Percentiles rank a stretch among this genome's conserved stretches.
These are phyloP conservation scores for Polypterus senegalus DNA, from an alignment of 2,113 vertebrate species.

Conservation along the genomic window DNA sequence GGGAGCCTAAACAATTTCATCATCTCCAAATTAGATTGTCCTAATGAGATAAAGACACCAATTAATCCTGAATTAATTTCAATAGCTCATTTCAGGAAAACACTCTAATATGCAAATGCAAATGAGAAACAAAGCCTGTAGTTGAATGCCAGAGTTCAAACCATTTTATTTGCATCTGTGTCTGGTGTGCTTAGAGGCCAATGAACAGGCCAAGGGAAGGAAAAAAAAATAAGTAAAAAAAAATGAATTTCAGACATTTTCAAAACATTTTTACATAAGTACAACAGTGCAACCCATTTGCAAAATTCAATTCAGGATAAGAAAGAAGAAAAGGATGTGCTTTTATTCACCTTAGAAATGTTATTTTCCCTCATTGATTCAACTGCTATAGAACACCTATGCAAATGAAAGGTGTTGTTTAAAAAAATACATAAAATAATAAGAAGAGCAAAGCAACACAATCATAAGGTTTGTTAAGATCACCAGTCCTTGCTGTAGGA, in stretches of 20 bases:
- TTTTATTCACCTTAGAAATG: no score
- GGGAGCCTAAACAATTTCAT: slow-evolving; percentile 94
- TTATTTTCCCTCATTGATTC: no score
- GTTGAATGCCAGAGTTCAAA: slow-evolving; percentile 75
- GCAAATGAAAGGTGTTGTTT: no score
- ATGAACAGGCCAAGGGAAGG: slow-evolving; percentile 1
- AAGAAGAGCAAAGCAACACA: no score
- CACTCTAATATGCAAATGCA: slow-evolving; percentile 92
- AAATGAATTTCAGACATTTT: not conserved
- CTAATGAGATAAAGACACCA: slow-evolving; percentile 99
- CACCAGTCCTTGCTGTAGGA: no score
- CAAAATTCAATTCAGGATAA: not conserved
- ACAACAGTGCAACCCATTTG: not conserved
- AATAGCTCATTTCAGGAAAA: slow-evolving; percentile 87
- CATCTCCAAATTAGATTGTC: slow-evolving; percentile 98
- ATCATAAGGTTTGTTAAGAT: no score
- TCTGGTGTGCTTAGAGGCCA: slow-evolving; percentile 43
- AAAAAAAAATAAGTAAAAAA: not conserved
- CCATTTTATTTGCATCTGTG: slow-evolving; percentile 66
- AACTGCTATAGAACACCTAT: no score
- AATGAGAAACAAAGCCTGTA: slow-evolving; percentile 83
- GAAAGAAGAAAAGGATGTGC: not conserved
- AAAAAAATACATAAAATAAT: no score
- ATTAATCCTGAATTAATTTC: slow-evolving; percentile 99
- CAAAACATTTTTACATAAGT: not conserved